Evolutionary conservation across 1,140 invertebrate species (phyloP), one percentile per base, ranked within the genome.

Genomic region (Oncopodura yosiiana): DNA sequence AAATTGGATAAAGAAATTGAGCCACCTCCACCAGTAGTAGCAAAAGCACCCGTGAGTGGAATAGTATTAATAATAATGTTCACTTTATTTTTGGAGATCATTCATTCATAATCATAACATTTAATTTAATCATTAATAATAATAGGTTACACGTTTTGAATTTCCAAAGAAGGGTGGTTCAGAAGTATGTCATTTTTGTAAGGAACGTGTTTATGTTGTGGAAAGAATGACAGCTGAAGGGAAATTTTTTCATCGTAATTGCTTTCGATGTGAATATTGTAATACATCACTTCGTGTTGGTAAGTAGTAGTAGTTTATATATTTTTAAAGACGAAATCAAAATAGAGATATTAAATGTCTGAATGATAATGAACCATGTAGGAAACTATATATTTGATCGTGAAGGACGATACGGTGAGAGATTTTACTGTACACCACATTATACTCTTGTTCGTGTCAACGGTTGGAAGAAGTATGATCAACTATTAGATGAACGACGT

Each of bases 201-300:
- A 80, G 53, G 86, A 88, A 69, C 75, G 84, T 14, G 89, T 93
- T 26, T 93, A 93, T 68, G 73, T 91, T 14, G 86, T 92, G 80
- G 88, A 94, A 69, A 76, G 85, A 53, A 75, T 89, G 62, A 85
- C 78, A 66, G 84, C 87, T 4, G 87, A 92, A 74, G 86, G 86
- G 36, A 79, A 83, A 65, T 86, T 86, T 65, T 88, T 93, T 69
- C 89, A 94, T 73, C 75, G 87, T 41, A 81, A 81, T 52, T 90
- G 87, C 69, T 86, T 90, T 66, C 78, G 79, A 65, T 84, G 80
- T 69, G 80, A 84, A 71, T 84, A 83, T 69, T 86, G 83, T 63
- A 76, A 77, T 53, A 79, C 77, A 44, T 77, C 76, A 18, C 73
- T 86, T 24, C 74, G 83, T 56, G 74, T 85, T 57, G 81, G 83